Base-by-base conservation (phyloP, 2,113 vertebrate genomes). In the Etia nguti region DNA sequence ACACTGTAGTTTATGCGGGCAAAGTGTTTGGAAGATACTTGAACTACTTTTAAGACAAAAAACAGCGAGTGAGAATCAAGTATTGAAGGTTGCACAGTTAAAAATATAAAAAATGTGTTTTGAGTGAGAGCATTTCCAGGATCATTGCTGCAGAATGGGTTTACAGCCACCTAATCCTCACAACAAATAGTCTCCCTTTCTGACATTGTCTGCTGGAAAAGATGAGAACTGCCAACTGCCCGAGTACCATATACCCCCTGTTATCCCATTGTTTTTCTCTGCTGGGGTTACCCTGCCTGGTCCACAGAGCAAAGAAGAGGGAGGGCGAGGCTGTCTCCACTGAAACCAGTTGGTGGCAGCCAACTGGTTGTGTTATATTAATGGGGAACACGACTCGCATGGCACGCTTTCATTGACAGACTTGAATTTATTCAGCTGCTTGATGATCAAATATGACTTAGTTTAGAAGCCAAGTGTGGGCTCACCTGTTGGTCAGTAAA, bases 111-210 rank as follows among this genome's bases (percentile, higher is more conserved):
- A 65, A 87, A 4, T 46, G 41, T n/a, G 59, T 36, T 88, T 46
- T 52, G 20, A 82, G 73, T 84, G 86, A 56, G 29, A 80, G 59
- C 43, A 85, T 90, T 90, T 92, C 50, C 83, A 85, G 31, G 81
- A 77, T 81, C 81, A 43, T 73, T 83, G 68, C 79, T 24, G 79
- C 56, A 62, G 57, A 80, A 24, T 86, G 38, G 81, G 79, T 89
- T 91, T 90, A 83, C 89, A 92, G 81, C 84, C 86, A 90, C 90
- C 92, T 93, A 91, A 94, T 89, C 80, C 75, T 24, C 43, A 31
- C 80, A 90, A 94, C 93, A 95, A 93, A 93, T 82, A 88, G 81
- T 80, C 85, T 86, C 86, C 82, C 82, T 85, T 87, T 83, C 79
- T 81, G 85, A 85, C 91, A 83, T 89, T 90, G 93, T 92, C 83